Evolutionary conservation across 2,888 invertebrate species (phyloP).

Genomic region (Vannuccia rotundouncinata): DNA sequence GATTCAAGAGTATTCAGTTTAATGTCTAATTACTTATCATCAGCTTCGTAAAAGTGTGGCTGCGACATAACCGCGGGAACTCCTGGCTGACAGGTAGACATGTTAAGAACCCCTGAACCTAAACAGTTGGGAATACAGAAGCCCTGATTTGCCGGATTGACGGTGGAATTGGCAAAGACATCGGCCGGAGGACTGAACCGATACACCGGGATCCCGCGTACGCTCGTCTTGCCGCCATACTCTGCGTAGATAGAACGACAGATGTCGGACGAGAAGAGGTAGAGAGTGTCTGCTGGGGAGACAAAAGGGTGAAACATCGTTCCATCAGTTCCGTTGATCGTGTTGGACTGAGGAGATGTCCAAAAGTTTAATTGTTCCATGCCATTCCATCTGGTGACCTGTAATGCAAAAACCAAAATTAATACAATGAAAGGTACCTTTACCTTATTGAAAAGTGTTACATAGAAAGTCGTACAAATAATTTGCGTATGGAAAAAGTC

Average conservation of each 20-base stretch:
- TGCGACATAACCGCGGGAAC: conserved; percentile 46
- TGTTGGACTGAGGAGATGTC: conserved; percentile 43
- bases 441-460: no score
- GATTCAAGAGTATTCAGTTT: no score
- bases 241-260: conserved; percentile 42
- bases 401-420: no score
- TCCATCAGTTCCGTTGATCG: conserved; percentile 48
- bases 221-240: conserved; percentile 9
- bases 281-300: conserved; percentile 42
- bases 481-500: no score
- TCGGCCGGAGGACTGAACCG: conserved; percentile 42
- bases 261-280: conserved; percentile 46
- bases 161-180: conserved; percentile 42
- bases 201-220: conserved; percentile 29
- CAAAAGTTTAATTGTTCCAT: conserved; percentile 42
- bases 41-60: conserved; percentile 48
- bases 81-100: conserved; percentile 42
- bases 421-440: no score
- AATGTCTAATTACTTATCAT: no score
- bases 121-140: conserved; percentile 46
- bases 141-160: conserved; percentile 44
- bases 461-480: no score
- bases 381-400: conserved; percentile 25
- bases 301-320: conserved; percentile 44
- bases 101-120: conserved; percentile 47